Base-by-base conservation (phyloP, 2,888 invertebrate genomes). In the Plemyria rubiginata region DNA sequence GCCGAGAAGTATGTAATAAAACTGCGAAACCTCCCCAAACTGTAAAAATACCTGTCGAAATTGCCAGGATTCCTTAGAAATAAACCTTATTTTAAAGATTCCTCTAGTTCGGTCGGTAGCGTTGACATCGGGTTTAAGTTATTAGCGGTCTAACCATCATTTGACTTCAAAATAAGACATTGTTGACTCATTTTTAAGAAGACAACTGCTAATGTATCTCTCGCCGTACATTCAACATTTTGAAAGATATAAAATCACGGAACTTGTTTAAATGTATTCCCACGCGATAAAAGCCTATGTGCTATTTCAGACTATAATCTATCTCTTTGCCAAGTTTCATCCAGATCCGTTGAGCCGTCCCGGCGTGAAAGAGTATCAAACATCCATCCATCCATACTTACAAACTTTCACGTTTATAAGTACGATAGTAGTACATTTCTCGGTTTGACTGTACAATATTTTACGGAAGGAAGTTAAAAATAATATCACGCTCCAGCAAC, bases 1-100 rank as follows among this genome's bases (percentile, higher is more conserved):
- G 7, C n/a, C 41, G 16, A n/a, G n/a, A 53, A 41, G 38, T 43
- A 45, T 54, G 40, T 28, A 40, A 48, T 63, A 54, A 51, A 62
- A 62, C 50, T 54, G 50, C 52, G 51, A 52, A 58, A 46, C 16
- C 29, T 38, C 36, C n/a, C 29, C 22, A 57, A 60, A 59, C 63
- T 61, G 59, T 38, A 55, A 48, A 67, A 65, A 66, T 65, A 56
- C 62, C 65, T 56, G 52, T 29, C 43, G 55, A 54, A 65, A 67
- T 64, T 58, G 56, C 58, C 38, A 28, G 49, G 55, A 67, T 67
- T 66, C 65, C 63, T 54, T 45, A 11, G 36, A 56, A 62, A 61
- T 66, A 64, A 67, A 62, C 54, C 55, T 51, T 54, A 60, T 57
- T 65, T 54, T 28, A 53, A 50, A 60, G 45, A 56, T 54, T 13